These are phyloP conservation scores for Hydrophis major DNA, from an alignment of 2,797 vertebrate species.

Conservation along the genomic window DNA sequence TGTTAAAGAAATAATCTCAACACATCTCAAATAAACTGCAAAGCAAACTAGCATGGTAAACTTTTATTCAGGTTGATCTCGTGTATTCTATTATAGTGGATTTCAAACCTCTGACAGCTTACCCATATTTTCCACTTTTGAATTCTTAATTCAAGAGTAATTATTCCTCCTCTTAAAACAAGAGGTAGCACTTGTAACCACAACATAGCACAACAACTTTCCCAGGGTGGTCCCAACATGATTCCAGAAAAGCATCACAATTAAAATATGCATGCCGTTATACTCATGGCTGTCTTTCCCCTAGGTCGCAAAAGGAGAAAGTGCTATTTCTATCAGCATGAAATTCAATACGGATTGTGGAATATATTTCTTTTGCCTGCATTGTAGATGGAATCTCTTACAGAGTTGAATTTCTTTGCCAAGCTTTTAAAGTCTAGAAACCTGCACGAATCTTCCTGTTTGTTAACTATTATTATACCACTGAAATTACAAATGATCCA, in stretches of 20 bases:
- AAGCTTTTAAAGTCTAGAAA: slow-evolving; percentile 32
- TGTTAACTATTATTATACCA: slow-evolving; percentile 41
- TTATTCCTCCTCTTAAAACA: slow-evolving; percentile 33
- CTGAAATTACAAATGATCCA: slow-evolving; percentile 3
- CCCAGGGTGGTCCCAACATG: slow-evolving; percentile 45
- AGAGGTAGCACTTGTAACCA: slow-evolving; percentile 48
- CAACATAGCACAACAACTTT: slow-evolving; percentile 35
- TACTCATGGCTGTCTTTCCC: slow-evolving; percentile 25
- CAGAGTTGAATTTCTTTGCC: neutral
- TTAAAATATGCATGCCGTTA: slow-evolving; percentile 39
- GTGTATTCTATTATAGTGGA: neutral
- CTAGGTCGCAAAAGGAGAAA: slow-evolving; percentile 37
- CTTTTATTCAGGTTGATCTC: slow-evolving; percentile 35
- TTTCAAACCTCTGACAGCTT: slow-evolving; percentile 33
- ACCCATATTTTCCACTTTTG: slow-evolving; percentile 24
- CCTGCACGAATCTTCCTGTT: slow-evolving; percentile 12
- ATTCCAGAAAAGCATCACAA: slow-evolving; percentile 48
- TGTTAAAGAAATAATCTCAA: slow-evolving; percentile 59
- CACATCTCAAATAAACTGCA: slow-evolving; percentile 28
- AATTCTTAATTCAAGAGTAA: slow-evolving; percentile 12
- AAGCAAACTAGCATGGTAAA: slow-evolving; percentile 43
- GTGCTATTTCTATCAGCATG: slow-evolving; percentile 19
- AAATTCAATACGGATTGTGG: slow-evolving; percentile 18
- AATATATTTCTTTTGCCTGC: neutral
- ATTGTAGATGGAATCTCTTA: slow-evolving; percentile 17